Evolutionary conservation across 2,888 invertebrate genomes (phyloP).

Genomic region (Drosophila testacea): DNA sequence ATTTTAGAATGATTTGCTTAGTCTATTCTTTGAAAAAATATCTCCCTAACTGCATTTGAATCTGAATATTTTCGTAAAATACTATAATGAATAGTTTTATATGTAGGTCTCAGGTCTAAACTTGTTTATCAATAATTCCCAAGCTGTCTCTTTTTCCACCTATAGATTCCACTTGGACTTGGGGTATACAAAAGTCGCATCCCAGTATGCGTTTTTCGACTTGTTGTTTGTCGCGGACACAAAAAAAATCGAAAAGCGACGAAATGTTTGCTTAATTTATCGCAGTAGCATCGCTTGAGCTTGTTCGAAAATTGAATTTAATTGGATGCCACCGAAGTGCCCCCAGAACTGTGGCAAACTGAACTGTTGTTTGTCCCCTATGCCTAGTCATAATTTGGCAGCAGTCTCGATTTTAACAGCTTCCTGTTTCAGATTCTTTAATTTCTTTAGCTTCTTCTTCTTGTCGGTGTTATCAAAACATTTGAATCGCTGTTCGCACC

Average conservation of each 20-base stretch:
- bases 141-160: background rate
- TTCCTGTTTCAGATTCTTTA: constrained; percentile 49
- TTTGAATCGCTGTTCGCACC: constrained; percentile 74
- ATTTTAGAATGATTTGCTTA: too few species aligned
- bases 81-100: too few species aligned
- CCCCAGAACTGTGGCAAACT: constrained; percentile 41
- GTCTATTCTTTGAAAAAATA: too few species aligned
- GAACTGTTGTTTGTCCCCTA: constrained; percentile 50
- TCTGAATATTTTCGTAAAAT: too few species aligned
- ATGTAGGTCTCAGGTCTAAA: too few species aligned
- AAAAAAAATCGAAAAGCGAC: constrained; percentile 28
- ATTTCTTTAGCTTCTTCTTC: constrained; percentile 11
- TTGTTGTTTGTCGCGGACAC: constrained; percentile 21
- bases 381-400: constrained; percentile 71
- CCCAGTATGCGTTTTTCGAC: background rate
- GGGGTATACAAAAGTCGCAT: constrained; percentile 33
- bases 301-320: constrained; percentile 78
- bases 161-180: background rate
- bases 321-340: constrained; percentile 76
- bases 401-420: constrained; percentile 55
- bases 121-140: background rate
- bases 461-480: constrained; percentile 51
- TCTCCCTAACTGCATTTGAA: too few species aligned
- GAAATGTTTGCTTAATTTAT: constrained; percentile 79
- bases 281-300: constrained; percentile 77